These are phyloP conservation scores for Reticulitermes speratus DNA, from an alignment of 1,140 invertebrate genomes.

Conservation along the genomic window DNA sequence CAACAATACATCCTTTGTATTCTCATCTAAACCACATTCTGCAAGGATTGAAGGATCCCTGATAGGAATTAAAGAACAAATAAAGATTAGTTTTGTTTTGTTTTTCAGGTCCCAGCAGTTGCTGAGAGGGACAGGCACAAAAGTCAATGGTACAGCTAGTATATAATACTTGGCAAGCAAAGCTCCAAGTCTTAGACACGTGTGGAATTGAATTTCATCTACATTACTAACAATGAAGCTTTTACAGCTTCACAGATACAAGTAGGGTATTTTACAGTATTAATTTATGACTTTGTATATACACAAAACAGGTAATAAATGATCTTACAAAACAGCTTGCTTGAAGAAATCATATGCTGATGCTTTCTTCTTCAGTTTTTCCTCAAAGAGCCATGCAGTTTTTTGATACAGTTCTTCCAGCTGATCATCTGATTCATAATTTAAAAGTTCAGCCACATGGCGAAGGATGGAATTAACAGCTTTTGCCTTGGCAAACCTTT, in stretches of 20 bases:
- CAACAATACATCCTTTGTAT: constrained; percentile 89
- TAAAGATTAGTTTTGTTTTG: background rate
- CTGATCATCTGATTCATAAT: constrained; percentile 88
- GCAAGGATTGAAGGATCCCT: constrained; percentile 92
- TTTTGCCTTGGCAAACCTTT: constrained; percentile 98
- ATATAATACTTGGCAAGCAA: background rate
- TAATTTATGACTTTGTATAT: constrained; percentile 32
- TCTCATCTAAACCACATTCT: constrained; percentile 92
- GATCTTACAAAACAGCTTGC: constrained; percentile 89
- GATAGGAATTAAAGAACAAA: background rate
- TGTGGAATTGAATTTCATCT: background rate
- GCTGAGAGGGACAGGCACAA: background rate
- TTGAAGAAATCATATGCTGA: constrained; percentile 98
- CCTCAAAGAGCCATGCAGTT: constrained; percentile 99
- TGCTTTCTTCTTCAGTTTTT: constrained; percentile 94
- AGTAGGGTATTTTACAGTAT: background rate
- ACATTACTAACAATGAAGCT: background rate
- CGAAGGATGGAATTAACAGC: constrained; percentile 97
- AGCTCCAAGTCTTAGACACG: background rate
- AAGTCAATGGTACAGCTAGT: background rate
- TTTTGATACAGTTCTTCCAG: constrained; percentile 94
- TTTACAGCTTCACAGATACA: background rate
- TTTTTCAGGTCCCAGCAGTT: background rate
- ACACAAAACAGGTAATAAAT: constrained; percentile 32
- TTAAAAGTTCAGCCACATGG: constrained; percentile 93